Evolutionary conservation across 2,888 invertebrate species (phyloP).

Genomic region (Andrena flavipes): DNA sequence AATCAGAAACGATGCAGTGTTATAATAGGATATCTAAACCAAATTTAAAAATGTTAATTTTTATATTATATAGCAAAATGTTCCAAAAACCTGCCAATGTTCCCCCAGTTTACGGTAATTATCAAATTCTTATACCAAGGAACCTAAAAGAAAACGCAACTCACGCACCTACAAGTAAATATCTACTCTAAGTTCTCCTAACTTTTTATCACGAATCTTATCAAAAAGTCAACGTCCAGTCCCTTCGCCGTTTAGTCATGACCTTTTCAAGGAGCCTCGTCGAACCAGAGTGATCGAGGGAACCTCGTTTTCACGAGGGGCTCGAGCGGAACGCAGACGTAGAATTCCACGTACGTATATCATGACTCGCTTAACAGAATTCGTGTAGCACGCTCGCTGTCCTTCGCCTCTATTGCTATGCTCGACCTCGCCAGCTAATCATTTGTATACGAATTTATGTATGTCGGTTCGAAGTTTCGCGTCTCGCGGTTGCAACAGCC

Average conservation of each 20-base stretch:
- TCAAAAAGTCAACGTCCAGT: background rate
- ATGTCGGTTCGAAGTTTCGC: constrained; percentile 29
- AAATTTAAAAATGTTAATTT: too few relatives aligned
- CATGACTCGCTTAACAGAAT: constrained; percentile 41
- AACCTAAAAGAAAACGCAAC: constrained; percentile 14
- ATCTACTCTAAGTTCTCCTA: too few relatives aligned
- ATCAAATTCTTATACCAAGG: background rate
- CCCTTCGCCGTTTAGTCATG: background rate
- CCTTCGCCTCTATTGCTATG: constrained; percentile 60
- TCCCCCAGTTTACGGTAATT: too few relatives aligned
- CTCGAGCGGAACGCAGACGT: constrained; percentile 14
- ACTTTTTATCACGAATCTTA: background rate
- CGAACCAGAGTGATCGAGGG: constrained; percentile 1
- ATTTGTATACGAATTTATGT: constrained; percentile 55
- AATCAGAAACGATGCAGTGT: too few relatives aligned
- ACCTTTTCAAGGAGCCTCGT: background rate
- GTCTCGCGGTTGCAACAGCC: constrained; percentile 5
- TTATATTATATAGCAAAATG: too few relatives aligned
- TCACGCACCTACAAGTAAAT: background rate
- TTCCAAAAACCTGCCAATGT: too few relatives aligned
- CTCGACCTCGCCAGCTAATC: constrained; percentile 59
- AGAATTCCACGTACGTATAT: constrained; percentile 38
- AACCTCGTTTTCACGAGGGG: constrained; percentile 15
- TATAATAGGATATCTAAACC: too few relatives aligned
- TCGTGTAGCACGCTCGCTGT: constrained; percentile 26